Conservation (phyloP, 37 sponge, comb jelly and placozoan genomes). For the Oopsacas minuta region DNA sequence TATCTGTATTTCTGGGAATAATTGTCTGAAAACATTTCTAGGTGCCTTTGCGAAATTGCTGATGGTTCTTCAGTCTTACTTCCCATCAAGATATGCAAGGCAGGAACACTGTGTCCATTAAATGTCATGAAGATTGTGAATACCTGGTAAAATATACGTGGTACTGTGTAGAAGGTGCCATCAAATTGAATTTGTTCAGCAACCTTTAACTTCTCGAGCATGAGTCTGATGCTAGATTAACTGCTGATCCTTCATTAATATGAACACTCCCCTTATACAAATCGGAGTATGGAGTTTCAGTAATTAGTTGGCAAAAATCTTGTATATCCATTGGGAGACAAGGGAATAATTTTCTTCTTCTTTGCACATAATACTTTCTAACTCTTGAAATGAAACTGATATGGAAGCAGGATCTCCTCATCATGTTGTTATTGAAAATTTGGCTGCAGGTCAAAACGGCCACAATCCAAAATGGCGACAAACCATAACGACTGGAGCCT, state of each 20-base stretch:
- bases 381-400: too few relatives aligned
- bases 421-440: too few relatives aligned
- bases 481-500: too few relatives aligned
- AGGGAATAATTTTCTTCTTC: too few relatives aligned
- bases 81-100: background rate
- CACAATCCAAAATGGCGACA: too few relatives aligned
- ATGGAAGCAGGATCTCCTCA: too few relatives aligned
- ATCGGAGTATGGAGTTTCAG: background rate
- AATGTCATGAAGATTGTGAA: background rate
- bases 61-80: background rate
- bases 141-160: background rate
- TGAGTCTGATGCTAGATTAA: background rate
- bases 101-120: background rate
- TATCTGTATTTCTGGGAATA: background rate
- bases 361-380: too few relatives aligned
- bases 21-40: background rate
- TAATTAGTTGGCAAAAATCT: background rate
- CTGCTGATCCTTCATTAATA: background rate
- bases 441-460: too few relatives aligned
- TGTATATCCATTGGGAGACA: too few relatives aligned
- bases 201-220: background rate
- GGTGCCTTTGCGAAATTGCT: background rate
- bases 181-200: background rate
- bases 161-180: slow-evolving; percentile 2
- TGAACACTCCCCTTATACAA: background rate